Conservation (phyloP, 2,888 invertebrate species). For the Tetranychus piercei region DNA sequence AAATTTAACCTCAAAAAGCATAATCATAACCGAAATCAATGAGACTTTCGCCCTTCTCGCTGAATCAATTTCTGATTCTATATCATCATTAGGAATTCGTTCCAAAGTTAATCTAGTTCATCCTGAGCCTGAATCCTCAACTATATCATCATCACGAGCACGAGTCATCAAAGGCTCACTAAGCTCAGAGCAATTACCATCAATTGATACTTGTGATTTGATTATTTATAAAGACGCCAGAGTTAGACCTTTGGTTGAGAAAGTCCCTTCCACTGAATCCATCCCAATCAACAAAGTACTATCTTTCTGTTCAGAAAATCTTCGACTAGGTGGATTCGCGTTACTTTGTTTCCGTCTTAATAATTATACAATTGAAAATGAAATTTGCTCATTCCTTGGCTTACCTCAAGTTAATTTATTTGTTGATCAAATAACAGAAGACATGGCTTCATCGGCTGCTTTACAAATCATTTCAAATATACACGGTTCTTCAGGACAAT, state of each 20-base stretch:
- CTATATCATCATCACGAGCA: neutral
- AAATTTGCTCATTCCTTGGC: neutral
- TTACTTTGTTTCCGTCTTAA: neutral
- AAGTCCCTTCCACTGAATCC: neutral
- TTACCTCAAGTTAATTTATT: neutral
- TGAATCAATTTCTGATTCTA: neutral
- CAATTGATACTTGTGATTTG: constrained; percentile 29
- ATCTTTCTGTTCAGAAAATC: neutral
- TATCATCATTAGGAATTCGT: neutral
- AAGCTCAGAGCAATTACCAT: constrained; percentile 30
- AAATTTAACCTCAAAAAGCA: neutral
- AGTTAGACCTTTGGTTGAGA: neutral
- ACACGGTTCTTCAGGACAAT: neutral
- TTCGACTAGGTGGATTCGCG: neutral
- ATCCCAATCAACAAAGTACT: neutral
- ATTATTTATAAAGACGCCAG: constrained; percentile 28
- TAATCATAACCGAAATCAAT: constrained; percentile 4
- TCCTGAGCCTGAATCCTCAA: neutral
- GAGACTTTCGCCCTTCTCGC: neutral
- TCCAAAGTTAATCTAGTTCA: constrained; percentile 8
- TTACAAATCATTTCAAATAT: neutral
- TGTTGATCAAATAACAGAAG: constrained; percentile 4
- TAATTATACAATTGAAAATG: neutral
- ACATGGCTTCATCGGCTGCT: neutral
- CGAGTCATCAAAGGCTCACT: neutral